These are phyloP conservation scores for Sebastes hubbsi DNA, from an alignment of 2,797 vertebrate species.

Conservation along the genomic window DNA sequence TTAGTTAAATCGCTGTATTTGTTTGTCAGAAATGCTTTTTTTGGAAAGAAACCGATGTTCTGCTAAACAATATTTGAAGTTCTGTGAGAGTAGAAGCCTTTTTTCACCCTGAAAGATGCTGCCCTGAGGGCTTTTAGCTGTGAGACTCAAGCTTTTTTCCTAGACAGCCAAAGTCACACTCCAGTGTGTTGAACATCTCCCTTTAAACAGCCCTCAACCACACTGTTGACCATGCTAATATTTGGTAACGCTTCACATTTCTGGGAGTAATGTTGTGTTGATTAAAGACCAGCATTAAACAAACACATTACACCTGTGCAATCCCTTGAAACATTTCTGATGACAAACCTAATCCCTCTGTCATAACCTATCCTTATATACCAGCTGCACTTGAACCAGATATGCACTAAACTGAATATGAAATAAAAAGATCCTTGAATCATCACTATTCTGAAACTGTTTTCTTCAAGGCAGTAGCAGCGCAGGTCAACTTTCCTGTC, in stretches of 20 bases:
- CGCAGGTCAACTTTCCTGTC: conserved; percentile 16
- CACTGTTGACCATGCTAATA: conserved; percentile 37
- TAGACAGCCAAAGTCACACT: neutral
- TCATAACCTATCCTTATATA: neutral
- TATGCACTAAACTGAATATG: neutral
- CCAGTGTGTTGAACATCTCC: conserved; percentile 27
- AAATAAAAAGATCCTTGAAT: neutral
- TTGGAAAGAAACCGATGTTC: neutral
- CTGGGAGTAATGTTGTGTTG: neutral
- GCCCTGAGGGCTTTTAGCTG: neutral
- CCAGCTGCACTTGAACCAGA: neutral
- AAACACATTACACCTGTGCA: neutral
- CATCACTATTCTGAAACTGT: neutral
- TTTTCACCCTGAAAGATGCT: neutral
- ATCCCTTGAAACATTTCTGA: neutral
- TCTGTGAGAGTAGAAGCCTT: neutral
- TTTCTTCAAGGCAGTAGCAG: neutral
- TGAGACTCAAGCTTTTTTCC: neutral
- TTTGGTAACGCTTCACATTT: conserved; percentile 23
- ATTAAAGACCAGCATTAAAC: conserved; percentile 7
- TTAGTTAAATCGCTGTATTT: neutral
- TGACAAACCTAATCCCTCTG: neutral
- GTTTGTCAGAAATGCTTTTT: neutral
- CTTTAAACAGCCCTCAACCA: conserved; percentile 6
- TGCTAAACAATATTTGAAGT: neutral